Base-by-base conservation (phyloP, 2,888 invertebrate species). In the Pycnomerus fuliginosus region DNA sequence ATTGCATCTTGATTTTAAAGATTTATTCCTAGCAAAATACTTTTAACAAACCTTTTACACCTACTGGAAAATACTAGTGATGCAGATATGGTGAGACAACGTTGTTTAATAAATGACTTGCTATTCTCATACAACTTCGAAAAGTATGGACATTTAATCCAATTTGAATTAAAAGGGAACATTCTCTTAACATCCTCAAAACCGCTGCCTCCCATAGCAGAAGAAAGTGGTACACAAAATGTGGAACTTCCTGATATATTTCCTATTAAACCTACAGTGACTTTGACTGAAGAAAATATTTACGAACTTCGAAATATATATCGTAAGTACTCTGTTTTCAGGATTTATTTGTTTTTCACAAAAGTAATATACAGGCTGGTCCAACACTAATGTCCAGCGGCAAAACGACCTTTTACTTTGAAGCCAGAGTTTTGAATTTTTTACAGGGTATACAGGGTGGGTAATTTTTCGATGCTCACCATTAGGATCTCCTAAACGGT, bases 231-330 rank as follows among this genome's bases (percentile, higher is more conserved):
- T 45, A 76, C 79, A 5, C 69, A 76, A 12, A 72, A 74, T 45
- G 64, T 76, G 20, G 67, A 77, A 35, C 69, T 93, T 25, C 90
- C 90, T 3, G 76, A 85, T 65, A 72, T 95, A 48, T 77, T 79
- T 68, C 94, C 95, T 1, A 71, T 93, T 10, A 81, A 83, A 60
- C 81, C 82, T 40, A 84, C 84, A 1, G 77, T 90, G 36, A 84
- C 87, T 30, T 67, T 90, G 44, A 73, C 76, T 8, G 67, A 76
- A 41, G 73, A 77, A 35, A 79, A 88, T 66, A 78, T 87, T 61
- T 88, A 88, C 62, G 70, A 76, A 40, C 67, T 75, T 10, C 68
- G 72, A 29, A 80, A 85, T 66, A 68, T 77, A 56, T 88, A 84
- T 68, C 86, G 90, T 91, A 78, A 84, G 87, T 82, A 14, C 38